Conservation (phyloP, 1,140 invertebrate species). For the Proales similis region DNA sequence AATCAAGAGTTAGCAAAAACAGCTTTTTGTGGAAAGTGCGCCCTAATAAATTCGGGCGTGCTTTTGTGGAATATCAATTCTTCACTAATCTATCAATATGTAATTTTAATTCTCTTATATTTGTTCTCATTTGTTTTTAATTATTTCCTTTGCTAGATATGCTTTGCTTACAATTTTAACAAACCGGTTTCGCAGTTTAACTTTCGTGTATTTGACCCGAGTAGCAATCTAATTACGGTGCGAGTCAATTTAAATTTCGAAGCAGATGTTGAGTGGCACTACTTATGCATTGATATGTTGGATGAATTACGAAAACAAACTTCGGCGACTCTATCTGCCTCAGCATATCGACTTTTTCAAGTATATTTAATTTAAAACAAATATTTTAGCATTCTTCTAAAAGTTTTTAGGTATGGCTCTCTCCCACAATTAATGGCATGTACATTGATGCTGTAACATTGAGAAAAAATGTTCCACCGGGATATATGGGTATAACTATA, state of each 20-base stretch:
- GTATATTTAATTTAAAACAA: background rate
- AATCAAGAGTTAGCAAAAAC: conserved; percentile 1
- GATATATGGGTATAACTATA: background rate
- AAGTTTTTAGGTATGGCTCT: background rate
- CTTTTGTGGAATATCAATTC: background rate
- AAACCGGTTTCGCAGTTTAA: background rate
- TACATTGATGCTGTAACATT: conserved; percentile 28
- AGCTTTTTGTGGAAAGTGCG: conserved; percentile 37
- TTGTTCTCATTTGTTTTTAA: background rate
- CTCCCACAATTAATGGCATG: background rate
- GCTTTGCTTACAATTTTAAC: conserved; percentile 25
- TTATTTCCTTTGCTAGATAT: conserved; percentile 6
- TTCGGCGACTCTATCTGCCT: background rate
- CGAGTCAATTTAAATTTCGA: background rate
- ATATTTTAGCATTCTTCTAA: background rate
- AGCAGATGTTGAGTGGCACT: conserved; percentile 25
- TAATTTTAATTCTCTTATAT: background rate
- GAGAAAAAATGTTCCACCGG: conserved; percentile 8
- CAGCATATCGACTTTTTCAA: background rate
- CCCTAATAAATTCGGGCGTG: conserved; percentile 13
- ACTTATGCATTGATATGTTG: conserved; percentile 17
- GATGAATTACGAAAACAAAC: background rate
- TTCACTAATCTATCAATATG: conserved; percentile 3
- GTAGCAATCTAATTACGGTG: background rate
- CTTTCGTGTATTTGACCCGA: background rate